phyloP scores from a whole-genome alignment of 2,888 invertebrate genomes.

The Mythimna impura region DNA sequence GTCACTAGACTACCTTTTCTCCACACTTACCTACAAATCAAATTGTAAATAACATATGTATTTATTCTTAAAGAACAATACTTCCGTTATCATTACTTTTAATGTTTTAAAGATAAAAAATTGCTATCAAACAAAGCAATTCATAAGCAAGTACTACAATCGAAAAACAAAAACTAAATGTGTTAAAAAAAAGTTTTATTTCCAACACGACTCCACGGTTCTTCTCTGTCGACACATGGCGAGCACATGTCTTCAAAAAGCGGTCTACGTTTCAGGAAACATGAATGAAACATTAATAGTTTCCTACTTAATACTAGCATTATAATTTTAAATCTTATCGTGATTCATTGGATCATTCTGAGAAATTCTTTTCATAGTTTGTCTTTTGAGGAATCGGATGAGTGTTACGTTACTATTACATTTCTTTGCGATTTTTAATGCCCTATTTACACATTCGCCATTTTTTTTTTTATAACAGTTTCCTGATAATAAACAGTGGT shows the following conservation, averaged over 20 bases:
- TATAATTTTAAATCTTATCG: slow-evolving; percentile 53
- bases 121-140: not conserved
- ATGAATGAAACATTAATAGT: slow-evolving; percentile 78
- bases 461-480: too few species aligned
- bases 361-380: slow-evolving; percentile 27
- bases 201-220: slow-evolving; percentile 42
- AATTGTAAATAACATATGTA: too few species aligned
- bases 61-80: too few species aligned
- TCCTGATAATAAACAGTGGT: too few species aligned
- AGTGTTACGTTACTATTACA: not conserved
- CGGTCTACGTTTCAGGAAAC: slow-evolving; percentile 68
- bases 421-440: too few species aligned
- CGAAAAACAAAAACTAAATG: not conserved
- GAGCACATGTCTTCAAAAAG: slow-evolving; percentile 54
- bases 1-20: too few species aligned
- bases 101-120: not conserved
- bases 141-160: too few species aligned
- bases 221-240: slow-evolving; percentile 64
- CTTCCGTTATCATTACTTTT: not conserved
- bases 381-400: slow-evolving; percentile 16
- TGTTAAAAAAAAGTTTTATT: slow-evolving; percentile 2
- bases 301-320: slow-evolving; percentile 60
- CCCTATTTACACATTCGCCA: too few species aligned
- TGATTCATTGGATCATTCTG: slow-evolving; percentile 49
- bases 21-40: too few species aligned